Evolutionary conservation across 2,888 invertebrate species (phyloP).

Genomic region (Athripsodes cinereus): DNA sequence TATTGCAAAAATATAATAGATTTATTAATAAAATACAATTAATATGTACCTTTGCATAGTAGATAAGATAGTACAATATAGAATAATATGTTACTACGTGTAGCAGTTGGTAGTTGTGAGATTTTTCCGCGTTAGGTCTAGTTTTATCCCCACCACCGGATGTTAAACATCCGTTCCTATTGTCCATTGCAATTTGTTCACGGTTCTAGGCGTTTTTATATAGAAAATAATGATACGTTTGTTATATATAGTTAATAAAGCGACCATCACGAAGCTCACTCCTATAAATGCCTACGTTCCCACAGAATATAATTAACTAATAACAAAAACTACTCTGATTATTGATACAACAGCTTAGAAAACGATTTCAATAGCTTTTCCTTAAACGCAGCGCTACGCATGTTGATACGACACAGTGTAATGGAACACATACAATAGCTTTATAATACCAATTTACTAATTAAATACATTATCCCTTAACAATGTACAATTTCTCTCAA

Average conservation of each 20-base stretch:
- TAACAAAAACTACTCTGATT: too few relatives aligned
- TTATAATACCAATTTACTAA: too few relatives aligned
- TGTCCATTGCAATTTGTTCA: background rate
- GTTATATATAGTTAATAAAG: background rate
- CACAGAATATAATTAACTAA: background rate
- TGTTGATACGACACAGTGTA: too few relatives aligned
- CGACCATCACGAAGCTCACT: too few relatives aligned
- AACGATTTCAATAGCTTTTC: too few relatives aligned
- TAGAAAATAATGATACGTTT: background rate
- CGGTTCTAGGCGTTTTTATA: slow-evolving; percentile 1
- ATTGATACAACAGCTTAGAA: too few relatives aligned
- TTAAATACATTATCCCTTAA: too few relatives aligned
- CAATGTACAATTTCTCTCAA: too few relatives aligned
- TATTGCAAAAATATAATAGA: background rate
- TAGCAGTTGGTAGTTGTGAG: background rate
- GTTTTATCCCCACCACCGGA: background rate
- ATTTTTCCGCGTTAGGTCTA: background rate
- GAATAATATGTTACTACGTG: background rate
- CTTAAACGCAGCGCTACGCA: too few relatives aligned
- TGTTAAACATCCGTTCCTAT: background rate
- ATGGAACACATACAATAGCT: too few relatives aligned
- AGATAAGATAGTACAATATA: background rate
- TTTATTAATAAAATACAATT: background rate
- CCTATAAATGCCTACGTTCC: background rate
- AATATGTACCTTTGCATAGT: background rate